Base-by-base conservation (phyloP, 2,113 vertebrate genomes). In the Archocentrus centrarchus region DNA sequence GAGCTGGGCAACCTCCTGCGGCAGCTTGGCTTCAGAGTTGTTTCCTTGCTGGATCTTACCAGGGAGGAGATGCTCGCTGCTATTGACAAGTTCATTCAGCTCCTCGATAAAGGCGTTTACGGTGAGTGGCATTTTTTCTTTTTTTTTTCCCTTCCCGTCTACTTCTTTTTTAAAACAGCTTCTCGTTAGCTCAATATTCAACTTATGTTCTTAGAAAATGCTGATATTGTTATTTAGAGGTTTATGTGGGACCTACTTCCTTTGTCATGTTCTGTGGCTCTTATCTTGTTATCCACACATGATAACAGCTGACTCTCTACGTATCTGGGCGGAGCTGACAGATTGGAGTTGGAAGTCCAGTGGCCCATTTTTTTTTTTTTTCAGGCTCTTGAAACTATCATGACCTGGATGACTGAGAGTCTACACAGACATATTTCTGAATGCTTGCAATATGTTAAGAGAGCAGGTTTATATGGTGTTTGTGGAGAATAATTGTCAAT, bases 11-110 rank as follows among this genome's bases (percentile, higher is more conserved):
- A 62, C 81, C 96, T 96, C 11, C 94, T 98, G 73, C 95, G 95
- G 80, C 96, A 96, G 64, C 93, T 98, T 6, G 93, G 82, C 80
- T 98, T 97, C 91, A 95, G 96, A 81, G 97, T 98, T 6, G 96
- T 97, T 27, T 97, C 97, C 32, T 93, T 98, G 85, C 93, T 98
- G 85, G 97, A 98, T 85, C 95, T 98, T 88, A 97, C 94, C 64
- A 96, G 92, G 76, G 92, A 92, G 24, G 97, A 98, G 92, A 97
- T 98, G 97, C 86, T 83, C 0, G 75, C 94, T 11, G 96, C 96
- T 0, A 96, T 97, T 30, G 89, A 95, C 17, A 94, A 57, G 76
- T 98, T 97, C 87, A 92, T 96, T 80, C 95, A 97, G 91, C 96
- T 97, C 24, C 94, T 98, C 30, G 88, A 96, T 83, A 95, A 82